Percentiles rank a stretch among this genome's conserved stretches.
Conservation (phyloP, 2,888 invertebrate species). For the Torymus auratus region DNA sequence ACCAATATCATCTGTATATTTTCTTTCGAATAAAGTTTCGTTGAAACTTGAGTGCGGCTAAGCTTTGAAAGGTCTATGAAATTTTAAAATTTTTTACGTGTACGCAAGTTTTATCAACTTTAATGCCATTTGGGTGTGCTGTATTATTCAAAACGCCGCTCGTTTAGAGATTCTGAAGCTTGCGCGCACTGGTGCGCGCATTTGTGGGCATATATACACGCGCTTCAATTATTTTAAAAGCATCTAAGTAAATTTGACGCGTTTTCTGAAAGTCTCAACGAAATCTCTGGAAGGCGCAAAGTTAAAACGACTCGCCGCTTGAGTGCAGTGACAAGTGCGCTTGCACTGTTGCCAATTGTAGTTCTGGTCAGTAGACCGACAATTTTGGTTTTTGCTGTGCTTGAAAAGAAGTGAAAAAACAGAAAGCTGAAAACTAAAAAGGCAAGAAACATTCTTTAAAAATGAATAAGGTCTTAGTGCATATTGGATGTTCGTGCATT, state of each 20-base stretch:
- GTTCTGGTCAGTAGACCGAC: no score
- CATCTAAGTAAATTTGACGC: constrained; percentile 16
- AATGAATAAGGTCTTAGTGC: no score
- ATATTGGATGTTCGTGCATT: no score
- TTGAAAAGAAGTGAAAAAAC: not conserved
- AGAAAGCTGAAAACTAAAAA: not conserved
- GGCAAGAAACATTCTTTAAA: not conserved
- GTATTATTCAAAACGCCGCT: constrained; percentile 26
- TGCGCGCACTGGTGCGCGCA: not conserved
- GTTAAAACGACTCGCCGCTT: not conserved
- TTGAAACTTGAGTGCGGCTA: not conserved
- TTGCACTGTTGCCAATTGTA: no score
- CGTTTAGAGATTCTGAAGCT: not conserved
- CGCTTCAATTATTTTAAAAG: constrained; percentile 43
- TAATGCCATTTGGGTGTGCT: constrained; percentile 13
- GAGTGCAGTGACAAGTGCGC: no score
- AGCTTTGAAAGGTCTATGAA: not conserved
- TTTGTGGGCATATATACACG: not conserved
- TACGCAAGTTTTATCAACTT: constrained; percentile 23
- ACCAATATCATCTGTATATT: no score
- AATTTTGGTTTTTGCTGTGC: no score
- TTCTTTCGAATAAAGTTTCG: not conserved
- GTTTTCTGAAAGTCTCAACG: constrained; percentile 3
- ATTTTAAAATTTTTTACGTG: constrained; percentile 11
- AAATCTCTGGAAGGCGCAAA: not conserved